phyloP scores from a whole-genome alignment of 2,888 invertebrate species.

The Elysia crispata region DNA sequence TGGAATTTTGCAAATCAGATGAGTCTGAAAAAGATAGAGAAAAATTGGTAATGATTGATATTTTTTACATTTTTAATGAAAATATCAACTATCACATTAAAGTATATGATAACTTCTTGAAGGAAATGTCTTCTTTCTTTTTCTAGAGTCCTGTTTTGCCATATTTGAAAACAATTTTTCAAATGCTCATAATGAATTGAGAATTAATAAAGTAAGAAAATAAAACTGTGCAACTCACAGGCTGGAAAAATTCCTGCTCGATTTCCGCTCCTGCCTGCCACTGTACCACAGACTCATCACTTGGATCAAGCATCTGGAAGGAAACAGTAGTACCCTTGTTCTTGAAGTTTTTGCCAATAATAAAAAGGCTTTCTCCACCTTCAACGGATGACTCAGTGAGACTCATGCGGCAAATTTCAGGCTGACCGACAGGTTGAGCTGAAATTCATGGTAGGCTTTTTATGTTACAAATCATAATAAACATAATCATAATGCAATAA shows the following conservation, averaged over 20 bases:
- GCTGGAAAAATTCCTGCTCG: constrained; percentile 77
- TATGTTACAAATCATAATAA: no score
- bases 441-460: constrained; percentile 46
- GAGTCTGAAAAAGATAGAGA: constrained; percentile 72
- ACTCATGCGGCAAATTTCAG: constrained; percentile 78
- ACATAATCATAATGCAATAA: no score
- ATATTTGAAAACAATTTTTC: background rate
- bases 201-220: background rate
- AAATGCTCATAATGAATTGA: background rate
- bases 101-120: no score
- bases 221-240: constrained; percentile 58
- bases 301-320: constrained; percentile 73
- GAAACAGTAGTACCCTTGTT: constrained; percentile 75
- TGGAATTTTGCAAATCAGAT: constrained; percentile 78
- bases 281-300: constrained; percentile 66
- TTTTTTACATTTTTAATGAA: no score
- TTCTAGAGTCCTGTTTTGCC: no score
- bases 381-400: constrained; percentile 60
- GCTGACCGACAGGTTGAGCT: constrained; percentile 79
- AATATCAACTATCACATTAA: no score
- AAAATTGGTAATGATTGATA: no score
- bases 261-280: constrained; percentile 77
- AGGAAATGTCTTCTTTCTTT: no score
- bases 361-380: constrained; percentile 77
- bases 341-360: constrained; percentile 78